These are phyloP conservation scores for Musca vetustissima DNA, from an alignment of 1,140 invertebrate genomes.

Conservation along the genomic window DNA sequence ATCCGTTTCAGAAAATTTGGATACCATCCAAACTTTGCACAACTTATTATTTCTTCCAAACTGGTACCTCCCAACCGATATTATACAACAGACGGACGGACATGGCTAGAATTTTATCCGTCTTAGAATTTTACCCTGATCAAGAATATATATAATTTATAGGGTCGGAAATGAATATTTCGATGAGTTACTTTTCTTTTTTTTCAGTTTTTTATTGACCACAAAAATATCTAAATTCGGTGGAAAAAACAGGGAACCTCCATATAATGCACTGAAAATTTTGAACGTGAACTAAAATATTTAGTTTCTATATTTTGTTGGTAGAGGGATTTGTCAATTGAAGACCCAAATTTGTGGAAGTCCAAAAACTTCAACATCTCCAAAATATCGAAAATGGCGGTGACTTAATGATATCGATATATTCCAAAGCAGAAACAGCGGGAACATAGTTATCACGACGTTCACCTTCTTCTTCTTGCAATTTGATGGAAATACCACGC, in stretches of 20 bases:
- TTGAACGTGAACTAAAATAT: slow-evolving; percentile 29
- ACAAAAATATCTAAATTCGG: background rate
- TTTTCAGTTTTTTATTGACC: background rate
- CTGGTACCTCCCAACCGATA: no score
- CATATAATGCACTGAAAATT: background rate
- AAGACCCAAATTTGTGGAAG: slow-evolving; percentile 87
- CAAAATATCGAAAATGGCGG: slow-evolving; percentile 95
- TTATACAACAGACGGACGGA: no score
- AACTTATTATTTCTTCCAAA: no score
- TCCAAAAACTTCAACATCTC: slow-evolving; percentile 98
- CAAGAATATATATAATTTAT: no score
- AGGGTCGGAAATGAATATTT: no score
- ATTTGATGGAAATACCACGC: slow-evolving; percentile 97
- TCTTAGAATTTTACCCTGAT: no score
- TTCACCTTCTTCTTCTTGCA: slow-evolving; percentile 99
- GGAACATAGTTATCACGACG: slow-evolving; percentile 99
- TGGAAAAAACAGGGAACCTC: background rate
- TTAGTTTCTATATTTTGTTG: slow-evolving; percentile 60
- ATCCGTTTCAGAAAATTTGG: no score
- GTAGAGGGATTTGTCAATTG: slow-evolving; percentile 78
- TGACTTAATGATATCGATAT: slow-evolving; percentile 94
- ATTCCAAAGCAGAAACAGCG: slow-evolving; percentile 92
- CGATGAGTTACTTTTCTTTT: slow-evolving; percentile 6
- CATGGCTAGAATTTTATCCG: no score
- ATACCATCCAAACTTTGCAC: no score